phyloP scores from a whole-genome alignment of 2,797 vertebrate genomes.

The Pristis pectinata region DNA sequence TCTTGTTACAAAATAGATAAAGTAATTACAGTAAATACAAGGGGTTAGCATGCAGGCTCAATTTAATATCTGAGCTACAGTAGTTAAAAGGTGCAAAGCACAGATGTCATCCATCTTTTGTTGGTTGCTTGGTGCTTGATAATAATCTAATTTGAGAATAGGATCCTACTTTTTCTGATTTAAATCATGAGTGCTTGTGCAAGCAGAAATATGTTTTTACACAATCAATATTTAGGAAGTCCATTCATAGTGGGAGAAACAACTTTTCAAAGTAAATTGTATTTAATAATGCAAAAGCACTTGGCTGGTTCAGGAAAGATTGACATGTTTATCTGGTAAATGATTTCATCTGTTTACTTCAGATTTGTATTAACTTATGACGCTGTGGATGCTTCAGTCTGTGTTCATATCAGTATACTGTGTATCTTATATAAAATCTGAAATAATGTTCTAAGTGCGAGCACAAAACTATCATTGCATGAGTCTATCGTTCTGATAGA shows the following conservation, averaged over 20 bases:
- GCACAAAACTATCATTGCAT: background rate
- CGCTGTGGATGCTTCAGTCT: background rate
- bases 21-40: background rate
- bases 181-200: background rate
- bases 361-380: background rate
- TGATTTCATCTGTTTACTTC: background rate
- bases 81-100: background rate
- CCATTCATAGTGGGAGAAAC: background rate
- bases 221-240: background rate
- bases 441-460: background rate
- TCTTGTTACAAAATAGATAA: conserved; percentile 24
- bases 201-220: background rate
- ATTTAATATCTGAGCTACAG: background rate
- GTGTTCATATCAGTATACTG: background rate
- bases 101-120: no score
- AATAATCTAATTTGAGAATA: background rate
- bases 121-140: background rate
- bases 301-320: background rate
- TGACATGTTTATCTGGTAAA: background rate
- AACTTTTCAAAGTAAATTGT: background rate
- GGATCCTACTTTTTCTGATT: background rate
- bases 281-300: background rate
- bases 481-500: background rate
- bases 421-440: background rate
- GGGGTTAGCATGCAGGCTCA: background rate